Conservation (phyloP, 2,113 vertebrate genomes). For the Oryctolagus cuniculus region DNA sequence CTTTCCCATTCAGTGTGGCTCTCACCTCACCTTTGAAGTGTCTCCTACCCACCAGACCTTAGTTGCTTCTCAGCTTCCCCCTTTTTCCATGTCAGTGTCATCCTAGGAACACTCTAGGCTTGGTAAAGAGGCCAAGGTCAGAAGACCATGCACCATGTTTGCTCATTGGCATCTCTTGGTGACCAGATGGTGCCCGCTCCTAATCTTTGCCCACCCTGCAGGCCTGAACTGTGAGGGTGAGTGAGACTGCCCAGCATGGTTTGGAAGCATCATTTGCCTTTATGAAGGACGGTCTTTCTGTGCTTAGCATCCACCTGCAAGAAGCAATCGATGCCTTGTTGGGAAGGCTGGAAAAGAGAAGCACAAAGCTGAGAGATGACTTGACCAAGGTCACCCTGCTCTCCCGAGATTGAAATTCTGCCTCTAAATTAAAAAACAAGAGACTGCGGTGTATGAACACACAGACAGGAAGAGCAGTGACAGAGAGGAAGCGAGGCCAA, state of each 20-base stretch:
- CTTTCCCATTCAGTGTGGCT: background rate
- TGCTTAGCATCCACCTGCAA: background rate
- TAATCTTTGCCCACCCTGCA: constrained; percentile 4
- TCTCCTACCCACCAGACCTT: background rate
- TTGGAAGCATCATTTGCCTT: constrained; percentile 42
- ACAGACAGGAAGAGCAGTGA: background rate
- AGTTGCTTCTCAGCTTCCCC: background rate
- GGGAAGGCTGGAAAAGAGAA: constrained; percentile 4
- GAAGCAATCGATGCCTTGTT: background rate
- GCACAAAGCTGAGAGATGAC: constrained; percentile 33
- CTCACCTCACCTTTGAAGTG: background rate
- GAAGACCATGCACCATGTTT: background rate
- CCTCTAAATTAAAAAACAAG: background rate
- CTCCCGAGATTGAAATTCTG: background rate
- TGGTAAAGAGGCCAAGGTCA: constrained; percentile 53
- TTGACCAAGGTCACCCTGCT: constrained; percentile 34
- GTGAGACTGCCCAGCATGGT: background rate
- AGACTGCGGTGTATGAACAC: background rate
- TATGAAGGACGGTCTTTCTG: background rate
- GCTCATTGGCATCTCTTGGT: background rate
- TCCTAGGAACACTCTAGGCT: background rate
- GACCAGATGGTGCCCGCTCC: constrained; percentile 31
- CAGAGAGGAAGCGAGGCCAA: background rate
- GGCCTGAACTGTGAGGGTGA: background rate
- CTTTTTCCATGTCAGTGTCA: background rate